Percentiles rank a stretch among this genome's conserved stretches.
phyloP scores from a whole-genome alignment of 1,140 invertebrate genomes.

The Polyergus mexicanus region DNA sequence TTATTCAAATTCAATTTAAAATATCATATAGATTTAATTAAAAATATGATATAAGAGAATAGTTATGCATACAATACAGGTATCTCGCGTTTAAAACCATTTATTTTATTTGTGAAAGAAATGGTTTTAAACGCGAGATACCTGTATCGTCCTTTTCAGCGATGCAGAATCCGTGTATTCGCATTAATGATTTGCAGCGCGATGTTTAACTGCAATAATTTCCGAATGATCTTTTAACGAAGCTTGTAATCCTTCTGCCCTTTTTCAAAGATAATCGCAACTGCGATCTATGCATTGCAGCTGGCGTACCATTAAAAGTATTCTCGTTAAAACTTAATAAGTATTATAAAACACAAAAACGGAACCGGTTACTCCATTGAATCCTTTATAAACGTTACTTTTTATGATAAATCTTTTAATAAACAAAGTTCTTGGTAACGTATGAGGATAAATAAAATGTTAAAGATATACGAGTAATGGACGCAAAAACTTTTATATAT shows the following conservation, averaged over 20 bases:
- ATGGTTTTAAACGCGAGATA: too few relatives aligned
- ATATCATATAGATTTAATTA: background rate
- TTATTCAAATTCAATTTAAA: constrained; percentile 20
- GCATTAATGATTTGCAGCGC: background rate
- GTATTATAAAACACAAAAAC: background rate
- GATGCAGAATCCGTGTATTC: background rate
- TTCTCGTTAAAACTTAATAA: constrained; percentile 43
- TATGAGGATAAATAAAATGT: background rate
- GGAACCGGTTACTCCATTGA: background rate
- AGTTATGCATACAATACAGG: background rate
- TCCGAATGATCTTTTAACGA: background rate
- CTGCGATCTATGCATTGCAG: constrained; percentile 34
- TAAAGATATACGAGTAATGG: background rate
- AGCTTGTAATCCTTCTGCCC: background rate
- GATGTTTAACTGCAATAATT: background rate
- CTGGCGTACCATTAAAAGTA: constrained; percentile 19
- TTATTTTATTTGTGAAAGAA: too few relatives aligned
- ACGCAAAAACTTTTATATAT: background rate
- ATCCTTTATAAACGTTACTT: background rate
- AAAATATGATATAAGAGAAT: too few relatives aligned
- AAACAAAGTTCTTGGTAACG: background rate
- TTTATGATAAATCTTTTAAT: background rate
- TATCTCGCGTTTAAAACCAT: background rate
- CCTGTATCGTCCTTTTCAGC: too few relatives aligned
- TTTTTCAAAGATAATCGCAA: constrained; percentile 13